Base-by-base conservation (phyloP, 2,888 invertebrate genomes). In the Stramonita haemastoma region DNA sequence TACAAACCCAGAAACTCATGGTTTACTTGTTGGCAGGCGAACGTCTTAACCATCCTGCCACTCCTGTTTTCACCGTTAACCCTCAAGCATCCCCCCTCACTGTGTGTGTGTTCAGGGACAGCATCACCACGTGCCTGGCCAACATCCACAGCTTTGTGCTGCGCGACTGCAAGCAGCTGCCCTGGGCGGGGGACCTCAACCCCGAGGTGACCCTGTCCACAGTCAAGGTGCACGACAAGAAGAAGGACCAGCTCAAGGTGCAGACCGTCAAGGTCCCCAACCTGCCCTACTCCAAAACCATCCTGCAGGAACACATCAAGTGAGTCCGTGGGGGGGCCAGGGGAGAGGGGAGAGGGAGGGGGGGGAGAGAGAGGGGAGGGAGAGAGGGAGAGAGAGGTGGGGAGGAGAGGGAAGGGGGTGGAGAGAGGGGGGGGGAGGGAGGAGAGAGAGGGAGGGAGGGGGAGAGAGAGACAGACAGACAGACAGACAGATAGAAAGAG, bases 131-230 rank as follows among this genome's bases (percentile, higher is more conserved):
- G 0, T 95, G 95, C 84, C 91, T 96, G 91, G 95, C 95, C 89
- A 95, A 96, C 93, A 96, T 96, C 89, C 96, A 96, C 93, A 95
- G 95, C 91, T 95, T 93, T 91, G 94, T 95, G 85, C 91, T 96
- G 91, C 91, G 94, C 46, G 95, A 96, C 91, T 96, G 95, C 91
- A 93, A 94, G 56, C 96, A 96, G 93, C 94, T 95, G 90, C 94
- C 94, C 6, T 96, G 95, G 95, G 95, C 96, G 11, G 96, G 96
- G 32, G 95, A 95, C 87, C 91, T 94, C 46, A 93, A 92, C 77
- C 92, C 94, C 2, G 95, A 95, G 87, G 93, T 96, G 84, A 91
- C 91, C 0, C 90, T 95, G 90, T 95, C 90, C n/a, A 92, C 93
- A 29, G 93, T 95, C n/a, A 95, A 94, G 90, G 91, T 93, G 56